Evolutionary conservation across 92 coral and sea anemone genomes (phyloP).

Genomic region (Plumapathes pennacea): DNA sequence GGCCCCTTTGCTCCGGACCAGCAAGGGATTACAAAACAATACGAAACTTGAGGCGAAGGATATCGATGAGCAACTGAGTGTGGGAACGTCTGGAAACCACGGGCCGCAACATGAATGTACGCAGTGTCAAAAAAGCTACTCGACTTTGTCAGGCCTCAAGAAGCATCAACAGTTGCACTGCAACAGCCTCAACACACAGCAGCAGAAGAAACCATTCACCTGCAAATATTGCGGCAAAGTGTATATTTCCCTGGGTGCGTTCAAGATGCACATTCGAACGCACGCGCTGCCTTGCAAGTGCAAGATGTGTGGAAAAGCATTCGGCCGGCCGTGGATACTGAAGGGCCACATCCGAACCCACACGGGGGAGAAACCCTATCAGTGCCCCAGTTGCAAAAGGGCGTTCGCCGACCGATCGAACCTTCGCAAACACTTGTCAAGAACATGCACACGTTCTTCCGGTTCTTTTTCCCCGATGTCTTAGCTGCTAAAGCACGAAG

Average conservation of each 20-base stretch:
- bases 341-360: conserved; percentile 93
- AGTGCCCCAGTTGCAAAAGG: conserved; percentile 73
- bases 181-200: conserved; percentile 1
- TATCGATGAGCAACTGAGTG: neutral
- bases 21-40: neutral
- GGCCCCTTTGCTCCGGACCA: neutral
- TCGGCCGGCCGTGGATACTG: conserved; percentile 89
- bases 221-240: conserved; percentile 90
- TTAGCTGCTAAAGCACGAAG: conserved; percentile 68
- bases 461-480: conserved; percentile 89
- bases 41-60: neutral
- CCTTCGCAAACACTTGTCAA: conserved; percentile 81
- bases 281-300: conserved; percentile 90
- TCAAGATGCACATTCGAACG: conserved; percentile 94
- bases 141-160: conserved; percentile 50
- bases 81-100: conserved; percentile 16
- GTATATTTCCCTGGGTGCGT: conserved; percentile 82
- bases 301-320: conserved; percentile 85
- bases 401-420: conserved; percentile 96
- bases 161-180: conserved; percentile 74
- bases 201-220: conserved; percentile 62
- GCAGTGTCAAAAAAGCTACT: conserved; percentile 45
- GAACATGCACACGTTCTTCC: conserved; percentile 65
- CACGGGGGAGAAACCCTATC: conserved; percentile 88
- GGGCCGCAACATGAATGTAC: conserved; percentile 58